A percentile compares a stretch with the other conserved stretches of the same genome.
These are phyloP conservation scores for Colletes latitarsis DNA, from an alignment of 1,140 invertebrate species.

Conservation along the genomic window DNA sequence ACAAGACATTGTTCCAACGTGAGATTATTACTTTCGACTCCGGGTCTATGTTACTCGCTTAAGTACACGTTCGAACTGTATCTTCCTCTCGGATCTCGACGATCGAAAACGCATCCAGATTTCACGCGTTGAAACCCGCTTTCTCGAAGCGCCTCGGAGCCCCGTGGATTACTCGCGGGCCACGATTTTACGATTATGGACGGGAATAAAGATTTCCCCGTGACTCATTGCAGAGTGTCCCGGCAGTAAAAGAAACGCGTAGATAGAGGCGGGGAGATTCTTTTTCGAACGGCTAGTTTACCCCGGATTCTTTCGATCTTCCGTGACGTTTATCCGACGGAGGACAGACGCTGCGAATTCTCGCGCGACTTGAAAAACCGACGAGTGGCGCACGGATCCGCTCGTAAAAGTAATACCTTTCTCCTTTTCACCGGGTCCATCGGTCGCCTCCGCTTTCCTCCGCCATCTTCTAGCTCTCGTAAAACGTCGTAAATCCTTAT, in stretches of 20 bases:
- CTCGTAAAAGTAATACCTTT: constrained; percentile 53
- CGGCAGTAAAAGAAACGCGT: constrained; percentile 42
- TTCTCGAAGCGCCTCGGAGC: background rate
- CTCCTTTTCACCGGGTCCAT: background rate
- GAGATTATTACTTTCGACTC: too few relatives aligned
- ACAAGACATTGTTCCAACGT: too few relatives aligned
- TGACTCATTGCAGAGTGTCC: constrained; percentile 34
- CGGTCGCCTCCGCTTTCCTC: background rate
- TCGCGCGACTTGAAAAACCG: constrained; percentile 27
- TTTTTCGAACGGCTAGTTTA: constrained; percentile 1
- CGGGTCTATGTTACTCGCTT: too few relatives aligned
- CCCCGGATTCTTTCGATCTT: constrained; percentile 26
- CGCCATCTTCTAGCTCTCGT: background rate
- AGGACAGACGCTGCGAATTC: constrained; percentile 46
- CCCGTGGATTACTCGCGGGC: background rate
- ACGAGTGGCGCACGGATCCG: background rate
- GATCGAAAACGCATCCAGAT: constrained; percentile 13
- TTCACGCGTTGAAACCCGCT: background rate
- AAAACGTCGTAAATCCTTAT: constrained; percentile 59
- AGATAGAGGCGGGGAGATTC: constrained; percentile 11
- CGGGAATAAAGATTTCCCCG: constrained; percentile 42
- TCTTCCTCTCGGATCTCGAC: background rate
- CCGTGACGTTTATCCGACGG: background rate
- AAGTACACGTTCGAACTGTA: too few relatives aligned
- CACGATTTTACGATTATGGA: constrained; percentile 47